phyloP scores from a whole-genome alignment of 1,140 invertebrate genomes.

The Heterodera schachtii region DNA sequence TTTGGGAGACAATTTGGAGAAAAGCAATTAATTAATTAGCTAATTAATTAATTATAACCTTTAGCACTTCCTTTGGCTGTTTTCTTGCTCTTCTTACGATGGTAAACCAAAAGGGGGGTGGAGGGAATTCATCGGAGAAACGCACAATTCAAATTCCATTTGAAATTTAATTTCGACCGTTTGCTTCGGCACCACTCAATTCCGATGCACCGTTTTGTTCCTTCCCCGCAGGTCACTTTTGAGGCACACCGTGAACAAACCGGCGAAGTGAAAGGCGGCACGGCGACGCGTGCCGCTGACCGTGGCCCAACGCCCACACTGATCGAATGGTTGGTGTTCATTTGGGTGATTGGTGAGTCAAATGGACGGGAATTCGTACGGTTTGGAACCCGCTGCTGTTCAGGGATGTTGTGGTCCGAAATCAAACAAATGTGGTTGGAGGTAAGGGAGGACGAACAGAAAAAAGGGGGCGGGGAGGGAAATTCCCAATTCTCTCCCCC shows the following conservation, averaged over 20 bases:
- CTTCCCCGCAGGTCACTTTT: conserved; percentile 75
- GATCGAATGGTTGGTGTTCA: conserved; percentile 79
- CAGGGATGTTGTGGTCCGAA: conserved; percentile 87
- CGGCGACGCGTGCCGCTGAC: conserved; percentile 72
- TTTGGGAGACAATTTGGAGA: too few relatives aligned
- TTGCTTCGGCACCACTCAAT: neutral
- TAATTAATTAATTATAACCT: neutral
- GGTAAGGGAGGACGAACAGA: too few relatives aligned
- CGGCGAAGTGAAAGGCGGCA: conserved; percentile 77
- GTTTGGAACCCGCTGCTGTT: conserved; percentile 9
- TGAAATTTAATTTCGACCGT: too few relatives aligned
- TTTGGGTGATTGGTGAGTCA: conserved; percentile 83
- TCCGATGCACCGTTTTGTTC: conserved; percentile 65
- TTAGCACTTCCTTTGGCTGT: conserved; percentile 81
- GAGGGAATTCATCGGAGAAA: too few relatives aligned
- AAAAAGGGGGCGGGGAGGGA: neutral
- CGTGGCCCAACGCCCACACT: conserved; percentile 81
- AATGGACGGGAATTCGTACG: neutral
- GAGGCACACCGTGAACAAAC: conserved; percentile 81
- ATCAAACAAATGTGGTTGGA: conserved; percentile 82
- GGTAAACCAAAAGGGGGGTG: conserved; percentile 37
- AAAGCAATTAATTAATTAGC: neutral
- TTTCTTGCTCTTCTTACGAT: conserved; percentile 73
- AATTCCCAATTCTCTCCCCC: neutral
- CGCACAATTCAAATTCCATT: too few relatives aligned